Evolutionary conservation across 1,140 invertebrate species (phyloP).

Genomic region (Alviniconcha marisindica): DNA sequence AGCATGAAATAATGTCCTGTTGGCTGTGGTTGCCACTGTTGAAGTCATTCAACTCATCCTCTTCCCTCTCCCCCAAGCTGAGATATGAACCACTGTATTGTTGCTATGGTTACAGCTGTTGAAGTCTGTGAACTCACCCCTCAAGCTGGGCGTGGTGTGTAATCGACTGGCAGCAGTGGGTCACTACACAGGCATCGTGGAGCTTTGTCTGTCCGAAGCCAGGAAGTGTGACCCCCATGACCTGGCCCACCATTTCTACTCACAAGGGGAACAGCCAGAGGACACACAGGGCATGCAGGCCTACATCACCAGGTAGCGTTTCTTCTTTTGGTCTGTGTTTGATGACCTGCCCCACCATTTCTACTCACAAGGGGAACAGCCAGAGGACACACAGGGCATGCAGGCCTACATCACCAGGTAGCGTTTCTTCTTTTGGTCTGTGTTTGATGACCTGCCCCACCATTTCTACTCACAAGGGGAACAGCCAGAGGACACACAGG

Average conservation of each 20-base stretch:
- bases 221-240: conserved; percentile 91
- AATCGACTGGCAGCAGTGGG: conserved; percentile 85
- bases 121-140: conserved; percentile 87
- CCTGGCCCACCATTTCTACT: conserved; percentile 92
- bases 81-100: too few species aligned
- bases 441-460: conserved; percentile 89
- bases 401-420: conserved; percentile 71
- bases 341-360: conserved; percentile 91
- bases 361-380: conserved; percentile 90
- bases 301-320: conserved; percentile 65
- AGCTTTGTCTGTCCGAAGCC: conserved; percentile 90
- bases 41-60: too few species aligned
- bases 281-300: conserved; percentile 80
- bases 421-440: too few species aligned
- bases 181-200: conserved; percentile 89
- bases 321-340: too few species aligned
- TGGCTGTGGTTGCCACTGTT: too few species aligned
- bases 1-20: too few species aligned
- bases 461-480: conserved; percentile 93
- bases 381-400: conserved; percentile 81
- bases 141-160: conserved; percentile 88
- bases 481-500: conserved; percentile 83
- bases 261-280: conserved; percentile 86
- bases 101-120: conserved; percentile 80
- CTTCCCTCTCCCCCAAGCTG: too few species aligned